Evolutionary conservation across 2,113 vertebrate species (phyloP).

Genomic region (Megaleporinus macrocephalus): DNA sequence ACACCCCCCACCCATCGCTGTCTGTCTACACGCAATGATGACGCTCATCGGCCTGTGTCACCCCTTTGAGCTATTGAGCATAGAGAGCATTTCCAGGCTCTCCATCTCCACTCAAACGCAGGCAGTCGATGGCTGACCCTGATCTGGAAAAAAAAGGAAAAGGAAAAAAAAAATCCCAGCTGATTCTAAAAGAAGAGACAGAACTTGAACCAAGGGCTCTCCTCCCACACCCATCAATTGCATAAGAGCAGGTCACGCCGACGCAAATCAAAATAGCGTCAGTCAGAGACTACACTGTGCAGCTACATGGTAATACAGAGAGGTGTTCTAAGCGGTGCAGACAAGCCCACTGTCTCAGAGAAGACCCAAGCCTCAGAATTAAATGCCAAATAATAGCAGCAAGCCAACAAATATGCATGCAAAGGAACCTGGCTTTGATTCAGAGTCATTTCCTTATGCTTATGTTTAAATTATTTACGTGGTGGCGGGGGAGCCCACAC

Average conservation of each 20-base stretch:
- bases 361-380: neutral
- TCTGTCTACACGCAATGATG: neutral
- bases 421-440: neutral
- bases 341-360: conserved; percentile 20
- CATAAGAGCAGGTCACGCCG: conserved; percentile 41
- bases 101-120: conserved; percentile 10
- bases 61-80: conserved; percentile 15
- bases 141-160: conserved; percentile 13
- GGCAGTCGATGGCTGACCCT: neutral
- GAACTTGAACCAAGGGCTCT: conserved; percentile 13
- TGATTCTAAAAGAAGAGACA: conserved; percentile 41
- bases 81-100: neutral
- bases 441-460: neutral
- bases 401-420: neutral
- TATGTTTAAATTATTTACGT: neutral
- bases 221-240: conserved; percentile 47
- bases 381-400: neutral
- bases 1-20: neutral
- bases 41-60: neutral
- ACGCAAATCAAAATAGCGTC: conserved; percentile 45
- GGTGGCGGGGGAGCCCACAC: no score
- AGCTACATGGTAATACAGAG: neutral
- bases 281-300: conserved; percentile 18
- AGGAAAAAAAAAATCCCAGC: no score
- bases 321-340: conserved; percentile 10